A percentile compares a stretch with the other conserved stretches of the same genome.
phyloP scores from a whole-genome alignment of 2,113 vertebrate genomes.

The rat (Rattus norvegicus) region GRCr8 NC_086022.1:142185001-142185500 shows the following conservation, averaged over 20 bases:
- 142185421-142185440: not conserved
- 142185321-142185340: not conserved
- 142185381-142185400: not conserved
- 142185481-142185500: not conserved
- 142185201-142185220: not conserved
- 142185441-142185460: not conserved
- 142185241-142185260: not conserved
- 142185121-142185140: not conserved
- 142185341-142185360: not conserved
- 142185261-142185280: not conserved
- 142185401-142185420: not conserved
- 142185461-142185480: not conserved
- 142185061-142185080: not conserved
- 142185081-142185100: not conserved
- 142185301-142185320: not conserved
- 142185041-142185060: not conserved
- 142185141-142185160: not conserved
- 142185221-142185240: not conserved
- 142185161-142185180: not conserved
- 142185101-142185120: not conserved
- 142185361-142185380: not conserved
- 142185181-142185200: not conserved
- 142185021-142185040: not conserved
- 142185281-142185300: not conserved
- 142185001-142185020: not conserved